Evolutionary conservation across 92 coral and sea anemone genomes (phyloP).

Genomic region (Zoanthus gigantus): DNA sequence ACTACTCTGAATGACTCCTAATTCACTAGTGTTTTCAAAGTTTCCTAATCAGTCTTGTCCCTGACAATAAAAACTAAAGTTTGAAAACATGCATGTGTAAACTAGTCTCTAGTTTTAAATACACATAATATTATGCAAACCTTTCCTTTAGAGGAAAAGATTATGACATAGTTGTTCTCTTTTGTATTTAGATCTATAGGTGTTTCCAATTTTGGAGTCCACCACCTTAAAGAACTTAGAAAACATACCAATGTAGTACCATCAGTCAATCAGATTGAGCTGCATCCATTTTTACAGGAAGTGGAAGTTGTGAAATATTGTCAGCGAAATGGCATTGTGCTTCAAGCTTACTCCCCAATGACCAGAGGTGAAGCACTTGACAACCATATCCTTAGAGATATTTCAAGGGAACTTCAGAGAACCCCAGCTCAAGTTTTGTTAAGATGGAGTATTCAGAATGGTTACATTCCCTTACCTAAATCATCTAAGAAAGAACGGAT

Average conservation of each 20-base stretch:
- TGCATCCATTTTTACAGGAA: slow-evolving; percentile 93
- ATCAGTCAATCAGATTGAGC: slow-evolving; percentile 96
- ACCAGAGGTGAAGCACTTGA: slow-evolving; percentile 87
- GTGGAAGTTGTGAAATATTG: slow-evolving; percentile 77
- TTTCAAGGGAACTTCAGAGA: slow-evolving; percentile 63
- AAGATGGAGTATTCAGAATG: slow-evolving; percentile 92
- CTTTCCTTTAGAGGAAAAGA: too few species aligned
- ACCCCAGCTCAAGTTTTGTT: slow-evolving; percentile 87
- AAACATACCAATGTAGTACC: slow-evolving; percentile 76
- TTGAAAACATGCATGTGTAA: too few species aligned
- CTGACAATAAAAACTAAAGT: too few species aligned
- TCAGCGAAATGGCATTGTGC: slow-evolving; percentile 67
- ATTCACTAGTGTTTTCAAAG: too few species aligned
- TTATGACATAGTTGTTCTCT: neutral
- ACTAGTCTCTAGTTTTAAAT: too few species aligned
- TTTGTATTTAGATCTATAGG: slow-evolving; percentile 85
- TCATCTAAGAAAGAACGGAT: slow-evolving; percentile 75
- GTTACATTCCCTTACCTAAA: slow-evolving; percentile 88
- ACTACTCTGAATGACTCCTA: too few species aligned
- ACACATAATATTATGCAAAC: too few species aligned
- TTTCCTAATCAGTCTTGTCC: too few species aligned
- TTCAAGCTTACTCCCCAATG: slow-evolving; percentile 96
- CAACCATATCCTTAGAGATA: slow-evolving; percentile 61
- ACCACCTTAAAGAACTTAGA: slow-evolving; percentile 87
- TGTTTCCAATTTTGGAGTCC: slow-evolving; percentile 97